Evolutionary conservation across 2,888 invertebrate genomes (phyloP).

Genomic region (Geophilus truncorum): DNA sequence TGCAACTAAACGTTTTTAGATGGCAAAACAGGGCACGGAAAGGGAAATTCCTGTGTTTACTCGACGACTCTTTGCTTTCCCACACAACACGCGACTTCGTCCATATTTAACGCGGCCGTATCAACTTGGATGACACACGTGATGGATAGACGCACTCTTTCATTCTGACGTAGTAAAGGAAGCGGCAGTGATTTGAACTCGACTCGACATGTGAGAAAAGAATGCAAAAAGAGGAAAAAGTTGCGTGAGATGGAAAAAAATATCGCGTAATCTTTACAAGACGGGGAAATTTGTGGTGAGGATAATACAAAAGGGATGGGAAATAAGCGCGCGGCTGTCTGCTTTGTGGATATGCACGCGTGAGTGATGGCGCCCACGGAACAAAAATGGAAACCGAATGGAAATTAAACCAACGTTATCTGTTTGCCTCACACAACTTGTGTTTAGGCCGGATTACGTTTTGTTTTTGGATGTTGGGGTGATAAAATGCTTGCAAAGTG

Average conservation of each 20-base stretch:
- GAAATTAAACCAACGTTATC: no score
- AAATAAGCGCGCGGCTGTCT: neutral
- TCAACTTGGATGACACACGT: neutral
- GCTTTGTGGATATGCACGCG: neutral
- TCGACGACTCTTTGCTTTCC: no score
- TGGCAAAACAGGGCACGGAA: neutral
- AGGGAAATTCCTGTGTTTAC: no score
- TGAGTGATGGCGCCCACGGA: neutral
- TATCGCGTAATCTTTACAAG: neutral
- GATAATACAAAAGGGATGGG: neutral
- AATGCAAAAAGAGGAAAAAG: no score
- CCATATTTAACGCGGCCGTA: neutral
- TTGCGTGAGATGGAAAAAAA: no score
- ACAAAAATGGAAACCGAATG: neutral
- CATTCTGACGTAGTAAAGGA: conserved; percentile 4
- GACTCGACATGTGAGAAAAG: neutral
- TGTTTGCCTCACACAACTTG: no score
- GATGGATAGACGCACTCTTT: conserved; percentile 1
- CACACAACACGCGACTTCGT: neutral
- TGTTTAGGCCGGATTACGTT: no score
- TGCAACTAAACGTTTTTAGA: neutral
- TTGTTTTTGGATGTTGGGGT: no score
- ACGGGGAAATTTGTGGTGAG: neutral
- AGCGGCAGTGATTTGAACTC: neutral
- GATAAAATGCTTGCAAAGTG: no score